These are phyloP conservation scores for Phocoena phocoena DNA, from an alignment of 2,113 vertebrate genomes.

Conservation along the genomic window DNA sequence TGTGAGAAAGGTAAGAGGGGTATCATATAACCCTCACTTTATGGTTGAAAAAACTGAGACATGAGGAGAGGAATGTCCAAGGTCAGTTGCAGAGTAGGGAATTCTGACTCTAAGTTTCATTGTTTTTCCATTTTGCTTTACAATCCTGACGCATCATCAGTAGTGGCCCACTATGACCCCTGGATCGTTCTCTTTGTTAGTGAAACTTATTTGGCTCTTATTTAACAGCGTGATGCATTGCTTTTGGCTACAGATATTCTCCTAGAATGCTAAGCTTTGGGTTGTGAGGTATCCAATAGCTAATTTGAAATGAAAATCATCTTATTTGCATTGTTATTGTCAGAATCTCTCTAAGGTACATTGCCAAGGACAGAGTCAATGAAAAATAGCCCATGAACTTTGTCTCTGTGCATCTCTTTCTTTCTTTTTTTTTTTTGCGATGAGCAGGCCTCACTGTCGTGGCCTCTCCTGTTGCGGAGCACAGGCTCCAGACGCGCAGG, in stretches of 20 bases:
- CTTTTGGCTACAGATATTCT: not conserved
- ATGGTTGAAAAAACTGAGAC: not conserved
- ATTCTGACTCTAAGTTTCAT: not conserved
- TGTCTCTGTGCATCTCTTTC: not conserved
- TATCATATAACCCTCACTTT: not conserved
- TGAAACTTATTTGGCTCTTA: not conserved
- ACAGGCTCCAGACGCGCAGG: too few species aligned
- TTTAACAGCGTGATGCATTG: not conserved
- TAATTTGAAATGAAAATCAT: constrained; percentile 13
- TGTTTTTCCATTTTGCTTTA: not conserved
- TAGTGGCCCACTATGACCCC: not conserved
- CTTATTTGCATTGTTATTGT: not conserved
- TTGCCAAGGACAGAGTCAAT: not conserved
- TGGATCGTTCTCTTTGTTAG: not conserved
- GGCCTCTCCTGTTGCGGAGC: too few species aligned
- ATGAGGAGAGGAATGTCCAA: not conserved
- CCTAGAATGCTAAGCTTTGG: not conserved
- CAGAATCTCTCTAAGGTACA: not conserved
- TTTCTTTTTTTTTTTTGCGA: not conserved
- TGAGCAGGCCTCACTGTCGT: too few species aligned
- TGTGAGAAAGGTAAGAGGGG: not conserved
- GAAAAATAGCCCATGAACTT: not conserved
- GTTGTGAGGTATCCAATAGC: not conserved
- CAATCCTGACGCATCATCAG: not conserved
- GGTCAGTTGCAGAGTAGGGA: not conserved